Base-by-base conservation (phyloP, 2,797 vertebrate genomes). In the Lagodon rhomboides region DNA sequence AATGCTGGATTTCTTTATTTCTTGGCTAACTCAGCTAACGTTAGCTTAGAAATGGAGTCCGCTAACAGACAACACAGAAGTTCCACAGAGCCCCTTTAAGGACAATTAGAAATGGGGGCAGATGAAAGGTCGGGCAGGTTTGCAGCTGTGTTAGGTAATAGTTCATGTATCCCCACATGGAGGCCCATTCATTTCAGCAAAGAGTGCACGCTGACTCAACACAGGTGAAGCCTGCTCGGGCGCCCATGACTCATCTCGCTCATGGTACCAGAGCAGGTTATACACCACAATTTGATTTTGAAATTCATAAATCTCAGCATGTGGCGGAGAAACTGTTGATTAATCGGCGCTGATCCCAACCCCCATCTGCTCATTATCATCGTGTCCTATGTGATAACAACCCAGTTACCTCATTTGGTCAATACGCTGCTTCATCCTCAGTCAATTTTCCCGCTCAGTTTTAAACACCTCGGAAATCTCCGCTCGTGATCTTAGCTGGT, bases 141-240 rank as follows among this genome's bases (percentile, higher is more conserved):
- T 54, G 47, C 30, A n/a, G 12, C 30, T 47, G 12, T 23, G 30
- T 18, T 11, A 17, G 1, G 23, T 23, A 64, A 30, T 49, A 22
- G 43, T 44, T 64, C 5, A 65, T 8, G 18, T 46, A 51, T 64
- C 22, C 58, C 23, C 64, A 27, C 38, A n/a, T 23, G n/a, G 17
- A 56, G 23, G 25, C 15, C 12, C 60, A 27, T 80, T 76, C 12
- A 46, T 64, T 79, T 46, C 12, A 63, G 56, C 68, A 10, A 53
- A 59, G 61, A 51, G 12, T 38, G 9, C 38, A 38, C 12, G 13
- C 13, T 53, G 47, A 30, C 20, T 22, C 23, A 62, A 23, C 41
- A 27, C 6, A 12, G 12, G 4, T 34, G 27, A 62, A 63, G 49
- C 7, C 51, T 60, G 30, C 20, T 71, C 1, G 50, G 17, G 22